phyloP scores from a whole-genome alignment of 2,797 vertebrate genomes.

The Craterocephalus amniculus region DNA sequence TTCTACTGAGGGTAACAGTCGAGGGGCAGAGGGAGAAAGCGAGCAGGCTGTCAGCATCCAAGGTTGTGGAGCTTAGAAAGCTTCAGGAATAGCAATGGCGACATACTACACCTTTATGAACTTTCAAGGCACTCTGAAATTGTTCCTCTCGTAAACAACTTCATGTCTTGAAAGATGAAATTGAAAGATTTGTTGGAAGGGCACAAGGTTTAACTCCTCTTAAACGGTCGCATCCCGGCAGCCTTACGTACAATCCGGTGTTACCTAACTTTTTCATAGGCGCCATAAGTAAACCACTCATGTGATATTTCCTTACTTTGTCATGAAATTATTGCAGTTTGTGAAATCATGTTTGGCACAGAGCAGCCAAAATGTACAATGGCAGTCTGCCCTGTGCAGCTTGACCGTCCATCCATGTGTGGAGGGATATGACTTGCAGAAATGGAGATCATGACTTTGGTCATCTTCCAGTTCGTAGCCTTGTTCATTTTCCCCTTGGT shows the following conservation, averaged over 20 bases:
- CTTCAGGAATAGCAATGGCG: constrained; percentile 67
- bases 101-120: constrained; percentile 70
- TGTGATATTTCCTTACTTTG: neutral
- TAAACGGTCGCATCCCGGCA: constrained; percentile 46
- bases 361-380: constrained; percentile 15
- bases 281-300: neutral
- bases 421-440: constrained; percentile 5
- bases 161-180: constrained; percentile 57
- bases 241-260: constrained; percentile 11
- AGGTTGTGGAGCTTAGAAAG: constrained; percentile 48
- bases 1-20: constrained; percentile 29
- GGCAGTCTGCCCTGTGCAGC: neutral
- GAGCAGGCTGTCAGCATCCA: constrained; percentile 52
- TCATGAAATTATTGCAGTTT: constrained; percentile 8
- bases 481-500: constrained; percentile 15
- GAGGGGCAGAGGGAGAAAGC: constrained; percentile 31
- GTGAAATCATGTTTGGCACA: constrained; percentile 28
- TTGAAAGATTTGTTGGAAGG: constrained; percentile 61
- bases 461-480: constrained; percentile 31
- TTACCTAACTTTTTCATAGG: constrained; percentile 23
- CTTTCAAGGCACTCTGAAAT: constrained; percentile 57
- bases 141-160: constrained; percentile 69
- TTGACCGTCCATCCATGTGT: constrained; percentile 11
- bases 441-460: constrained; percentile 20
- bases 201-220: constrained; percentile 43